Conservation (phyloP, 2,888 invertebrate genomes). For the Timema podura region DNA sequence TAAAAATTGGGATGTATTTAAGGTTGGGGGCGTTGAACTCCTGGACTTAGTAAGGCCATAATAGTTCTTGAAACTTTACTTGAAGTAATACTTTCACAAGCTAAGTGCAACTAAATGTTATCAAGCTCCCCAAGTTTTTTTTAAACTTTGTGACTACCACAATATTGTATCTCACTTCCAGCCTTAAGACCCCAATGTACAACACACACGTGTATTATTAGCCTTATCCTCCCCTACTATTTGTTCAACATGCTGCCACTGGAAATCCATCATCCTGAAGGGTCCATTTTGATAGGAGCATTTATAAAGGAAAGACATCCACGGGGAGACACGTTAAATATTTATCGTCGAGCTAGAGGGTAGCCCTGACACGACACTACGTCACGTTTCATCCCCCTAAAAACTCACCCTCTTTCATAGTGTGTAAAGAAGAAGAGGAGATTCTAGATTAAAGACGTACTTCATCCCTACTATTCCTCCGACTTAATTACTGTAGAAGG, state of each 20-base stretch:
- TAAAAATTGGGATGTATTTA: too few species aligned
- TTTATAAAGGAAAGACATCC: background rate
- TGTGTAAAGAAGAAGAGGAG: background rate
- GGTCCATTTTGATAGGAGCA: conserved; percentile 18
- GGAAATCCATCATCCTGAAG: conserved; percentile 24
- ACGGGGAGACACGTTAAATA: conserved; percentile 21
- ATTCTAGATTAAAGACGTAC: background rate
- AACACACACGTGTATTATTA: too few species aligned
- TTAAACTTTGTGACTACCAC: too few species aligned
- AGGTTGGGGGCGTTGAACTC: too few species aligned
- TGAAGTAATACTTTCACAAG: too few species aligned
- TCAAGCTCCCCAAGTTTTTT: too few species aligned
- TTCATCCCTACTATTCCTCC: background rate
- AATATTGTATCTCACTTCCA: too few species aligned
- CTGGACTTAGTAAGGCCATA: too few species aligned
- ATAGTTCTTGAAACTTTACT: too few species aligned
- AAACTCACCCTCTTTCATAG: background rate
- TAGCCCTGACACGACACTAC: background rate
- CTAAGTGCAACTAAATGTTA: too few species aligned
- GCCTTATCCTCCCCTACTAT: background rate
- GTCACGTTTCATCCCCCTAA: background rate
- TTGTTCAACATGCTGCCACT: conserved; percentile 13
- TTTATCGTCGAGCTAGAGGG: conserved; percentile 22
- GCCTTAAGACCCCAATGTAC: too few species aligned
- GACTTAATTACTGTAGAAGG: conserved; percentile 9